A percentile compares a stretch with the other conserved stretches of the same genome.
phyloP scores from a whole-genome alignment of 2,113 vertebrate genomes.

The Eolophus roseicapilla region DNA sequence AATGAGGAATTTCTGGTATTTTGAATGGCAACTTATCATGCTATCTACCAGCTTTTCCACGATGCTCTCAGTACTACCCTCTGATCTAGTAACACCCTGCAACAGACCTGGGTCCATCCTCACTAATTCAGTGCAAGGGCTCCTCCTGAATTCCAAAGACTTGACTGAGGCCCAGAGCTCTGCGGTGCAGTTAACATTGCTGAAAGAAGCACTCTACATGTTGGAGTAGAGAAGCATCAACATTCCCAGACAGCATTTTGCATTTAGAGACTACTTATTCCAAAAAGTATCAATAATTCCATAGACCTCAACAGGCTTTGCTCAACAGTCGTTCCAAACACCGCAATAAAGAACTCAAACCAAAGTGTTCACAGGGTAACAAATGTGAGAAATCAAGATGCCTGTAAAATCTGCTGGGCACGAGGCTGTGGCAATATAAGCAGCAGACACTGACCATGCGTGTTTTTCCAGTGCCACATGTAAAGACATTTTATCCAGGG shows the following conservation, averaged over 20 bases:
- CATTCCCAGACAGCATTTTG: neutral
- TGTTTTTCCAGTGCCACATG: neutral
- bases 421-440: neutral
- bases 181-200: neutral
- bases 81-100: neutral
- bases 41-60: neutral
- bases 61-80: neutral
- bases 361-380: neutral
- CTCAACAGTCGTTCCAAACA: neutral
- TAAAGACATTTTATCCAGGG: neutral
- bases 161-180: accelerated
- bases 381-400: neutral
- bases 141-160: neutral
- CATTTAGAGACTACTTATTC: neutral
- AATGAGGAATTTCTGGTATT: neutral
- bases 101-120: neutral
- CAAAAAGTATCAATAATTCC: neutral
- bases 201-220: neutral
- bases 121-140: neutral
- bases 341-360: neutral
- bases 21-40: neutral
- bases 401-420: neutral
- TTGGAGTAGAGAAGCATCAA: neutral
- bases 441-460: neutral
- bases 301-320: neutral